A percentile compares a stretch with the other conserved stretches of the same genome.
Evolutionary conservation across 2,113 vertebrate genomes (phyloP).

Genomic region (Sprattus sprattus): DNA sequence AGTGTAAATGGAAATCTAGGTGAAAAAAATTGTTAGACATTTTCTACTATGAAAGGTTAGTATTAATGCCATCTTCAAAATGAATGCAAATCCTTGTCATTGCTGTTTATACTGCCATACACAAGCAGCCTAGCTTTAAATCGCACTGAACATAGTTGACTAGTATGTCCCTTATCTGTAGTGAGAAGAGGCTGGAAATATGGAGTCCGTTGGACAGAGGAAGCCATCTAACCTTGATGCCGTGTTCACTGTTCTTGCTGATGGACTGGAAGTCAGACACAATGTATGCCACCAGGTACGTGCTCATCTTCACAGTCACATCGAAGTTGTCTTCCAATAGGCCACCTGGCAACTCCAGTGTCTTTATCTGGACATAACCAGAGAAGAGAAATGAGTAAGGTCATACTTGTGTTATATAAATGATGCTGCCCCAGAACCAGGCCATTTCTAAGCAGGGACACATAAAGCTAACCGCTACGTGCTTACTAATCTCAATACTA

Average conservation of each 20-base stretch:
- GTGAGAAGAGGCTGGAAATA: not conserved
- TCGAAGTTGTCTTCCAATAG: constrained; percentile 88
- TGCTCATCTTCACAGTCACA: constrained; percentile 88
- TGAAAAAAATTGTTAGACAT: not conserved
- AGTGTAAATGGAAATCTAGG: constrained; percentile 82
- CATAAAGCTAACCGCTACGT: not conserved
- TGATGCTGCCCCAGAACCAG: not conserved
- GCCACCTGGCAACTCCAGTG: constrained; percentile 68
- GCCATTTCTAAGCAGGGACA: not conserved
- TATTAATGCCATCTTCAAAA: not conserved
- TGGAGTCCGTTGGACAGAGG: not conserved
- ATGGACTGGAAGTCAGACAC: constrained; percentile 87
- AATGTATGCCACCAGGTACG: constrained; percentile 89
- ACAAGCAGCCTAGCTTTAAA: not conserved
- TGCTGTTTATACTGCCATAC: not conserved
- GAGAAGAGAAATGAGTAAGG: not conserved
- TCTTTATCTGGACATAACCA: constrained; percentile 71
- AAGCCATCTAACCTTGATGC: constrained; percentile 77
- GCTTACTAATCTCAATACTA: no score
- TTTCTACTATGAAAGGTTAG: not conserved
- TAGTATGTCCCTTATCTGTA: not conserved
- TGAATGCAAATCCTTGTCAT: not conserved
- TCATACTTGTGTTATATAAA: not conserved
- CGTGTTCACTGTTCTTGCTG: constrained; percentile 78
- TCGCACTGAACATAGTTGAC: not conserved